Evolutionary conservation across 2,113 vertebrate species (phyloP).

Genomic region (Sporophila hypoxantha): DNA sequence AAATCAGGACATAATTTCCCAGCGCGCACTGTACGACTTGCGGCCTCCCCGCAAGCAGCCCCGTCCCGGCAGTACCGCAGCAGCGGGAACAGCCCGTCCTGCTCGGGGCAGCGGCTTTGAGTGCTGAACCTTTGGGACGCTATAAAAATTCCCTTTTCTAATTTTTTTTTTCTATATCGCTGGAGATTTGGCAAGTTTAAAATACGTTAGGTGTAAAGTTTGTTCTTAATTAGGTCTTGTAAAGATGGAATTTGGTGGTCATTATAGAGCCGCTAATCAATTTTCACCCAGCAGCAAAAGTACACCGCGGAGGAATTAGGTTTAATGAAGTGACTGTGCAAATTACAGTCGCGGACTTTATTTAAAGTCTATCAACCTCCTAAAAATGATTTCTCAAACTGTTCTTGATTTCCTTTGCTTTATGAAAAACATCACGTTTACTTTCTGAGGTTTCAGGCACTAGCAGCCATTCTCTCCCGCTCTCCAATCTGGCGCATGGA

Average conservation of each 20-base stretch:
- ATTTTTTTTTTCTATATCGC: not conserved
- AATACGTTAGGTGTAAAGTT: slow-evolving; percentile 41
- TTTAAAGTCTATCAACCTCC: slow-evolving; percentile 44
- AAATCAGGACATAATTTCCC: not conserved
- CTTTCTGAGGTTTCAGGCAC: slow-evolving; percentile 14
- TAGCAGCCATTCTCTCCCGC: not conserved
- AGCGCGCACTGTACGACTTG: fast-evolving
- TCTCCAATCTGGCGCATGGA: not conserved
- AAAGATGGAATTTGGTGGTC: slow-evolving; percentile 48
- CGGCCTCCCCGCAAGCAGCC: not conserved
- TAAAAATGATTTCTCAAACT: slow-evolving; percentile 41
- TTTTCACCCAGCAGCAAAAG: slow-evolving; percentile 52
- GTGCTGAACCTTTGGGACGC: not conserved
- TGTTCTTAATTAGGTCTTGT: slow-evolving; percentile 47
- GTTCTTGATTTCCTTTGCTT: slow-evolving; percentile 54
- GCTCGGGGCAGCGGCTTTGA: not conserved
- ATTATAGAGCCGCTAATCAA: slow-evolving; percentile 41
- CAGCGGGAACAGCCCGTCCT: not conserved
- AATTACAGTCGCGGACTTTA: slow-evolving; percentile 39
- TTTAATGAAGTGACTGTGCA: slow-evolving; percentile 55
- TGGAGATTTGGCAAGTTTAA: slow-evolving; percentile 17
- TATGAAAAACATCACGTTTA: slow-evolving; percentile 46
- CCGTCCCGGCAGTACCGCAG: fast-evolving
- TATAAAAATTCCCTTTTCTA: not conserved
- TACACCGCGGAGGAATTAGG: slow-evolving; percentile 1